Conservation (phyloP, 2,888 invertebrate species). For the Sympetrum striolatum region DNA sequence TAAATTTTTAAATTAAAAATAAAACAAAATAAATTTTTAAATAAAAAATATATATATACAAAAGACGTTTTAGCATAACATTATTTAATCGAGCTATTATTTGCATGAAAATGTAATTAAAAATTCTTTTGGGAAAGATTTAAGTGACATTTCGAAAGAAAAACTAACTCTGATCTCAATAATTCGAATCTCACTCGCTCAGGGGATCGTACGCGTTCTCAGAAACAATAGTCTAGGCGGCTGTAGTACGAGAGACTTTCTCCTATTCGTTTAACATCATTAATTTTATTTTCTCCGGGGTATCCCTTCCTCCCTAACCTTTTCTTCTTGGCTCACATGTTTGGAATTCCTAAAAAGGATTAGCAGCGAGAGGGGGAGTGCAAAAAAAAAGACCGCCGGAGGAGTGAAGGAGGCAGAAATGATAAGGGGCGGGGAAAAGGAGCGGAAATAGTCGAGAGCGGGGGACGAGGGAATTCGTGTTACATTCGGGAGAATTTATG, state of each 20-base stretch:
- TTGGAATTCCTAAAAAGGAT: neutral
- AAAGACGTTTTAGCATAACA: too few relatives aligned
- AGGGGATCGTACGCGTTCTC: too few relatives aligned
- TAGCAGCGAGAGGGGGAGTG: neutral
- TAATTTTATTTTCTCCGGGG: neutral
- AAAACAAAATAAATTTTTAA: too few relatives aligned
- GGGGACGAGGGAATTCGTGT: neutral
- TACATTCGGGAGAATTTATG: neutral
- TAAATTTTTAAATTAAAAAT: too few relatives aligned
- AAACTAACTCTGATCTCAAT: too few relatives aligned
- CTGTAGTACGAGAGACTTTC: neutral
- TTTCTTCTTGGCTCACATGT: neutral
- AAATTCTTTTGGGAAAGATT: too few relatives aligned
- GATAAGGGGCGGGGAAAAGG: neutral
- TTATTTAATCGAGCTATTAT: too few relatives aligned
- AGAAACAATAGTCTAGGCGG: too few relatives aligned
- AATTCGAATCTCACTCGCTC: too few relatives aligned
- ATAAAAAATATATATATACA: too few relatives aligned
- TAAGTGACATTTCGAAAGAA: too few relatives aligned
- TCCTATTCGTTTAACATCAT: neutral
- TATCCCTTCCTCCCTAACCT: neutral
- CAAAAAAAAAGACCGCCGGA: neutral
- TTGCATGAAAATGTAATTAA: too few relatives aligned
- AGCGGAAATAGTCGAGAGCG: neutral
- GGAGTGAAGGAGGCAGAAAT: neutral